Base-by-base conservation (phyloP, 2,113 vertebrate species). In the Phyllostomus discolor region DNA sequence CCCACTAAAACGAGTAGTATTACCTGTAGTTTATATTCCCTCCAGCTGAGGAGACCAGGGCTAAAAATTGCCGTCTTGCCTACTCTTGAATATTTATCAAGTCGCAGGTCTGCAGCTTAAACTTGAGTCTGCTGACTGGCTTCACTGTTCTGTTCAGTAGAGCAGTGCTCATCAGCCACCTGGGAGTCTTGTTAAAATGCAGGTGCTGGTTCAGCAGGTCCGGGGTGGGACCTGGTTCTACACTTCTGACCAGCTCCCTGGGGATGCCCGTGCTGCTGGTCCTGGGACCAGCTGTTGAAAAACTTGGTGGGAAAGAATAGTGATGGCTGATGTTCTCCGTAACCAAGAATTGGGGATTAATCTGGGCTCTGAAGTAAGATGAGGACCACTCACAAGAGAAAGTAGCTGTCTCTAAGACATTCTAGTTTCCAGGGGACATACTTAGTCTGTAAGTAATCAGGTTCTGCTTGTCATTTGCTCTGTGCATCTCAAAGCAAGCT, bases 61-160 rank as follows among this genome's bases (percentile, higher is more conserved):
- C 78, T 88, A 75, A 86, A 43, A 52, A 9, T 43, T 14, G 11
- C 33, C 79, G 1, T 64, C 78, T 86, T 92, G 46, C 26, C 52
- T 31, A 73, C 38, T 91, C 10, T 75, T 73, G 83, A 50, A 59
- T 20, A 62, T 35, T 17, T 80, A 31, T 46, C 35, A 80, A 64
- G 41, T 93, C 81, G 38, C 35, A 43, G 35, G 10, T 50, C 46
- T 69, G n/a, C 86, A 33, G 79, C 88, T 76, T 89, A 70, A 79
- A 33, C 73, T 52, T 90, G 83, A 80, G 76, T 86, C 59, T 94
- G 96, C 48, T 89, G 73, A 90, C 54, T 92, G 50, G n/a, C 24
- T 86, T 70, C 20, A 1, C 10, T 69, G 5, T 50, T 76, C n/a
- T 70, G 67, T 64, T 24, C 19, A 17, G 15, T 33, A 43, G 52